Percentiles rank a stretch among this genome's conserved stretches.
These are phyloP conservation scores for Oxyruncus cristatus DNA, from an alignment of 2,113 vertebrate genomes.

Conservation along the genomic window DNA sequence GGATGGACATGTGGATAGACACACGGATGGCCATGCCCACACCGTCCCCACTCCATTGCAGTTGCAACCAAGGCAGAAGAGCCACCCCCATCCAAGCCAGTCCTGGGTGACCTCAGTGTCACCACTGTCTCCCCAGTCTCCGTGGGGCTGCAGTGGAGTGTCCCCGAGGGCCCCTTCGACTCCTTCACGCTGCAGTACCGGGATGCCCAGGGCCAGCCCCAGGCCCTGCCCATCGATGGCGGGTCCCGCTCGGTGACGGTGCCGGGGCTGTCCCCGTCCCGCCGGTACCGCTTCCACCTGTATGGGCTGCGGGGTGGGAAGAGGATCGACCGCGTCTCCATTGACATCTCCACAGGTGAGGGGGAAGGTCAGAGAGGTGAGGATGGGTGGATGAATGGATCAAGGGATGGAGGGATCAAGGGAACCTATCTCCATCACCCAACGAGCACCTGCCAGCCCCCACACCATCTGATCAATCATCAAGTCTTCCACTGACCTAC, in stretches of 20 bases:
- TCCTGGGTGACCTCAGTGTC: background rate
- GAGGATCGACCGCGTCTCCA: background rate
- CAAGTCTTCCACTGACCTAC: no score
- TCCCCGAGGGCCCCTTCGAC: constrained; percentile 41
- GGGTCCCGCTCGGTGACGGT: fast-evolving
- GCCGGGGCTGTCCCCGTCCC: background rate
- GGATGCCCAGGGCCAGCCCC: constrained; percentile 12
- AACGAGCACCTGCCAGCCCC: no score
- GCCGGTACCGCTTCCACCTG: background rate
- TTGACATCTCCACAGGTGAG: background rate
- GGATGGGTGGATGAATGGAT: no score
- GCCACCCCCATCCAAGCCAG: background rate
- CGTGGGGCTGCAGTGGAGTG: background rate
- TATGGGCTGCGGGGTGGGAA: background rate
- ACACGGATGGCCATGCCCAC: background rate
- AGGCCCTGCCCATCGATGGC: background rate
- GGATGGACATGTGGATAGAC: background rate
- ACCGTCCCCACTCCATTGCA: background rate
- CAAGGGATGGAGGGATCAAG: no score
- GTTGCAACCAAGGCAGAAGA: background rate
- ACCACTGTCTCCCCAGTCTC: background rate
- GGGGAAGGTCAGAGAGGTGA: no score
- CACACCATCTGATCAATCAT: no score
- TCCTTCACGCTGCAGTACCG: constrained; percentile 49
- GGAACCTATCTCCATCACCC: background rate